These are phyloP conservation scores for Microcebus ravelobensis DNA, from an alignment of 2,113 vertebrate species.

Conservation along the genomic window DNA sequence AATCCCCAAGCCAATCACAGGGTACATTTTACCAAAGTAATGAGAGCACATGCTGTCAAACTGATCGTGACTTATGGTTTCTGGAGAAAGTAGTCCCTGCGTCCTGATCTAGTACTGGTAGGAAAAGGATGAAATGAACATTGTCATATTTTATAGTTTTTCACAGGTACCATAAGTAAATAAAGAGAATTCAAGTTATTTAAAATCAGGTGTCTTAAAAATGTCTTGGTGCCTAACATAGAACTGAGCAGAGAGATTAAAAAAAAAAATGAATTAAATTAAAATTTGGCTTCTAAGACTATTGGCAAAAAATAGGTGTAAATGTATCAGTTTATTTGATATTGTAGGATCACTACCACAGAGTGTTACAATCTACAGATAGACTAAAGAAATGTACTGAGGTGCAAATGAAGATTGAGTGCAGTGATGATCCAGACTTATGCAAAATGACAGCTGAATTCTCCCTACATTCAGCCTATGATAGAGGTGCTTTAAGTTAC, in stretches of 20 bases:
- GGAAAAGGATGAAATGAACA: background rate
- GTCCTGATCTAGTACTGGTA: background rate
- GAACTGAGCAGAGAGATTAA: background rate
- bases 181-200: background rate
- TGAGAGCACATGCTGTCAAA: background rate
- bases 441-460: background rate
- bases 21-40: background rate
- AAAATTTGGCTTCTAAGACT: background rate
- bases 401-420: background rate
- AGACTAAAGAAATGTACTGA: background rate
- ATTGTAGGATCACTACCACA: background rate
- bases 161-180: background rate
- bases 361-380: background rate
- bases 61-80: background rate
- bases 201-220: background rate
- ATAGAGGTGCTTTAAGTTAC: background rate
- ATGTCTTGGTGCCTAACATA: background rate
- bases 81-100: background rate
- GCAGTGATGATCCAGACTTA: background rate
- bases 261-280: background rate
- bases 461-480: background rate
- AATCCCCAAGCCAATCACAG: background rate
- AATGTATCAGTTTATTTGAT: background rate
- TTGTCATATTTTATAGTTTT: background rate
- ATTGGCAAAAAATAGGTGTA: background rate